Conservation (phyloP, 2,797 vertebrate species). For the Gambusia yucatana region DNA sequence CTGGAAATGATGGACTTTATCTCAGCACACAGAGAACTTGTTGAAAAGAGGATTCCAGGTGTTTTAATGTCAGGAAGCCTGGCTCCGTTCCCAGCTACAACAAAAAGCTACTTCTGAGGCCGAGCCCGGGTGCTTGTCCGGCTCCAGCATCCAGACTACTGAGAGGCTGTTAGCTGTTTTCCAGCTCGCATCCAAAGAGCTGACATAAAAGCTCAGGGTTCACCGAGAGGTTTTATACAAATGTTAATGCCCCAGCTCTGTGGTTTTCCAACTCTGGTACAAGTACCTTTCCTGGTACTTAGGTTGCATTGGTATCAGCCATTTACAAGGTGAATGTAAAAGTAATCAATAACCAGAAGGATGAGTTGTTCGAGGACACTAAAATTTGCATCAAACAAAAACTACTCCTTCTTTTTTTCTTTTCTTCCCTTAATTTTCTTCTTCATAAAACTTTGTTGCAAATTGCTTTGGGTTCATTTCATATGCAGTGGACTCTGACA, state of each 20-base stretch:
- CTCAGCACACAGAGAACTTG: constrained; percentile 59
- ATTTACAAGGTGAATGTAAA: background rate
- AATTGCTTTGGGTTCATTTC: too few species aligned
- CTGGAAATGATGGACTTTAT: constrained; percentile 49
- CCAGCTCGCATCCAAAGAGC: constrained; percentile 58
- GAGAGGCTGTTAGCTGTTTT: constrained; percentile 63
- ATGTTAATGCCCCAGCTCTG: background rate
- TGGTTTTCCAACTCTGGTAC: background rate
- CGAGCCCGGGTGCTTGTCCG: constrained; percentile 24
- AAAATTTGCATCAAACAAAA: background rate
- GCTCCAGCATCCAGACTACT: constrained; percentile 53
- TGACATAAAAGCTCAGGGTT: constrained; percentile 48
- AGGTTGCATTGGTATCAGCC: background rate
- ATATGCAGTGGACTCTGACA: too few species aligned
- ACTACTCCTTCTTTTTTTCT: background rate
- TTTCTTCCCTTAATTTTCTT: too few species aligned
- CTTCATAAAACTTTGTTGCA: too few species aligned
- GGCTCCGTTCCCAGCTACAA: constrained; percentile 66
- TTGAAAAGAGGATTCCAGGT: constrained; percentile 55
- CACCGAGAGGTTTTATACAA: constrained; percentile 34
- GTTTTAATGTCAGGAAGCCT: constrained; percentile 66
- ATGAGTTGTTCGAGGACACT: background rate
- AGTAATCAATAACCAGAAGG: background rate
- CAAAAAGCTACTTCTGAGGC: constrained; percentile 70
- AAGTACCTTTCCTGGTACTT: background rate